These are phyloP conservation scores for Amphiura filiformis DNA, from an alignment of 35 echinoderm and acorn worm species.

Conservation along the genomic window DNA sequence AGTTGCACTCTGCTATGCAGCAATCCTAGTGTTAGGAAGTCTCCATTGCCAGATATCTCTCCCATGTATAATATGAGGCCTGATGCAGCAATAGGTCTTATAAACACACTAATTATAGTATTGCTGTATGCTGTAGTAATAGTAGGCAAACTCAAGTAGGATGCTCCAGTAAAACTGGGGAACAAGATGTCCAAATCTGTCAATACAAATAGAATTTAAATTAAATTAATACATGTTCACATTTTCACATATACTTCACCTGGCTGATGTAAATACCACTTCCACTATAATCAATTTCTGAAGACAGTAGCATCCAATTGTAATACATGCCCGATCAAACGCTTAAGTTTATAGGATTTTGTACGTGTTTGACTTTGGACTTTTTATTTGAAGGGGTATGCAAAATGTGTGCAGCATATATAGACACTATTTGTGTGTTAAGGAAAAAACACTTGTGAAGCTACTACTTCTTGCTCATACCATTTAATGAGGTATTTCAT, in stretches of 20 bases:
- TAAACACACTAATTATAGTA: constrained; percentile 49
- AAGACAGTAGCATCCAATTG: too few relatives aligned
- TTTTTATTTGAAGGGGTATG: too few relatives aligned
- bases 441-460: too few relatives aligned
- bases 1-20: constrained; percentile 63
- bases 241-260: background rate
- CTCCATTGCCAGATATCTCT: constrained; percentile 29
- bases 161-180: constrained; percentile 64
- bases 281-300: too few relatives aligned
- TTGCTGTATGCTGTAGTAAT: constrained; percentile 15
- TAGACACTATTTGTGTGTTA: too few relatives aligned
- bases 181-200: constrained; percentile 60
- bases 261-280: too few relatives aligned
- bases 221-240: background rate
- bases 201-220: constrained; percentile 16
- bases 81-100: constrained; percentile 40
- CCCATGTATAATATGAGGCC: constrained; percentile 62
- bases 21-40: constrained; percentile 72
- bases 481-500: too few relatives aligned
- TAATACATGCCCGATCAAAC: too few relatives aligned
- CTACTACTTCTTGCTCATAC: too few relatives aligned
- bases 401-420: too few relatives aligned
- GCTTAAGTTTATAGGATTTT: too few relatives aligned
- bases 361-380: too few relatives aligned
- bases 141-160: constrained; percentile 53